Percentiles rank a stretch among this genome's conserved stretches.
These are phyloP conservation scores for Caenorhabditis afra DNA, from an alignment of 2,888 invertebrate species.

Conservation along the genomic window DNA sequence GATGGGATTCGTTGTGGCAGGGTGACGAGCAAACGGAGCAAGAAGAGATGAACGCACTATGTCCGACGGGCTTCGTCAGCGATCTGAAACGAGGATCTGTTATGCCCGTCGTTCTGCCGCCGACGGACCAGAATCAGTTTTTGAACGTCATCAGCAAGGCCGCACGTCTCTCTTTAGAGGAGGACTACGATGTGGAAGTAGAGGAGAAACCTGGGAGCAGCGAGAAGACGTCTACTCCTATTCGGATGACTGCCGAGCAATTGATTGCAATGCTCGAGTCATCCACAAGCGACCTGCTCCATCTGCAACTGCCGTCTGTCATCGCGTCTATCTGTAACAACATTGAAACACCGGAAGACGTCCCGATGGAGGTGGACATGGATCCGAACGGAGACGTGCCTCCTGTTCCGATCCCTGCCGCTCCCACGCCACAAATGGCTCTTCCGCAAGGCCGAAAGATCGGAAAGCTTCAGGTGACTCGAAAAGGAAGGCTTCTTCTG, in stretches of 20 bases:
- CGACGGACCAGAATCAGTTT: conserved; percentile 66
- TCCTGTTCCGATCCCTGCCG: neutral
- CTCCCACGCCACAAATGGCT: conserved; percentile 2
- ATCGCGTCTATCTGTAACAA: conserved; percentile 38
- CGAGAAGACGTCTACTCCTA: neutral
- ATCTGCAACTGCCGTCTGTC: conserved; percentile 55
- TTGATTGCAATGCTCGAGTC: conserved; percentile 43
- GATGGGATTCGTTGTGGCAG: conserved; percentile 66
- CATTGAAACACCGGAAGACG: conserved; percentile 2
- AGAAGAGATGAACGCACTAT: conserved; percentile 42
- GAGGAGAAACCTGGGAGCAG: conserved; percentile 10
- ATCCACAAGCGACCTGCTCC: conserved; percentile 36
- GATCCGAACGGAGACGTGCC: conserved; percentile 3
- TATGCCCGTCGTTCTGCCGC: conserved; percentile 66
- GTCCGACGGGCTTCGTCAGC: conserved; percentile 54
- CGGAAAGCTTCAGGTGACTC: conserved; percentile 59
- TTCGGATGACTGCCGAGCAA: conserved; percentile 20
- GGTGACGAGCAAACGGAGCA: conserved; percentile 66
- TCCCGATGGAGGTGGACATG: conserved; percentile 33
- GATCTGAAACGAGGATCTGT: conserved; percentile 59
- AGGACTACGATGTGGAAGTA: conserved; percentile 19
- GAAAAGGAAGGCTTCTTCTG: conserved; percentile 33
- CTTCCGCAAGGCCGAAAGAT: conserved; percentile 32
- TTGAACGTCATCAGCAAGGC: conserved; percentile 37
- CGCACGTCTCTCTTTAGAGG: conserved; percentile 29